Base-by-base conservation (phyloP, 2,888 invertebrate species). In the Epinotia nisella region DNA sequence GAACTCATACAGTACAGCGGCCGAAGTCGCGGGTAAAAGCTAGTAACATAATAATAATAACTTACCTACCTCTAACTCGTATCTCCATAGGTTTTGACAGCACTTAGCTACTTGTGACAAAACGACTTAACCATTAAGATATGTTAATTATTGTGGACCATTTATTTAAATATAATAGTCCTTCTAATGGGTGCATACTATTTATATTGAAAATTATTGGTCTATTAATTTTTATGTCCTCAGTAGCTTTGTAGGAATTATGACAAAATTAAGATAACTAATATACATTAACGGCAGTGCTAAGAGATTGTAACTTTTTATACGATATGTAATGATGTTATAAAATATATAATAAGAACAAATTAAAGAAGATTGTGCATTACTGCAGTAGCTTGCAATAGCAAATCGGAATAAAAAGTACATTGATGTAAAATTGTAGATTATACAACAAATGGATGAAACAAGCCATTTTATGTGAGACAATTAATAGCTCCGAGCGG, bases 181-280 rank as follows among this genome's bases (percentile, higher is more conserved):
- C 15, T 7, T 39, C 15, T 24, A 67, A 67, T 61, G n/a, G 66
- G 17, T 10, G 13, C 17, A 19, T 65, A 35, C 64, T 71, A 51
- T 64, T 55, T 65, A 70, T 55, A 55, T 71, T 71, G 17, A 45
- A 55, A 71, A 53, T 65, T 71, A 71, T 71, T 71, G 15, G 65
- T 17, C 71, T 66, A 59, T 71, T 65, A 24, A 65, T 53, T 71
- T 71, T 71, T 59, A 71, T 65, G 71, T 29, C 11, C 19, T 39
- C 51, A 24, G 59, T 65, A 39, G 71, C 71, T 39, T 59, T 17
- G 19, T 39, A n/a, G 19, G n/a, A 24, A 24, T 59, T 65, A 59
- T 71, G 59, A 41, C 17, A 29, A 66, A 51, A 59, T 65, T 65
- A 65, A 53, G 59, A 59, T 71, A 71, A 59, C 59, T 59, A 24